Percentiles rank a stretch among this genome's conserved stretches.
These are phyloP conservation scores for Trachemys scripta DNA, from an alignment of 2,113 vertebrate species.

Conservation along the genomic window DNA sequence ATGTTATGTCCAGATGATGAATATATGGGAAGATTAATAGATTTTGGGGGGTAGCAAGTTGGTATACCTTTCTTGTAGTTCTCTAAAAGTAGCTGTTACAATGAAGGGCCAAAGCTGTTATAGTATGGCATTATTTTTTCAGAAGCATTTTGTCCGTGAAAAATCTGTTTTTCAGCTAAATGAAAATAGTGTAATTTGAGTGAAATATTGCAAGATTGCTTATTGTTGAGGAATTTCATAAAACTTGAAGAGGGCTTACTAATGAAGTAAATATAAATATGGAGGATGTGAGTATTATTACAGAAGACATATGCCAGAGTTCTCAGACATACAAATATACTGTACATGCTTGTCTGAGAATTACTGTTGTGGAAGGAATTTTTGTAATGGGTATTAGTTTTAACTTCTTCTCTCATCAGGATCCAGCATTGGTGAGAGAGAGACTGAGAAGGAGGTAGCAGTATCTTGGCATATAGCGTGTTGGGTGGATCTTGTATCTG, in stretches of 20 bases:
- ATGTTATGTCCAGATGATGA: neutral
- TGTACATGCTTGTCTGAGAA: neutral
- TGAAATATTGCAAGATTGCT: neutral
- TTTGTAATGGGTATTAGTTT: neutral
- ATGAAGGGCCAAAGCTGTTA: neutral
- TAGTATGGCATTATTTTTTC: neutral
- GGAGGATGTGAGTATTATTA: neutral
- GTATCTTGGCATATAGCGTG: neutral
- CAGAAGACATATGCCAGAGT: neutral
- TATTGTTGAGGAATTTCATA: neutral
- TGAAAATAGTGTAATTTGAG: neutral
- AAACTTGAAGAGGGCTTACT: neutral
- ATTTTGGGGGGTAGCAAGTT: neutral
- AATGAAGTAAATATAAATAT: rapidly evolving
- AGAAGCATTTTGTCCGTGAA: neutral
- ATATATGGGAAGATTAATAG: neutral
- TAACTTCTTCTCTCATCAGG: neutral
- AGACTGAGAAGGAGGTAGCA: neutral
- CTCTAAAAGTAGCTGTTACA: neutral
- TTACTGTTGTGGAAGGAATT: neutral
- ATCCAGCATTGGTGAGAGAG: neutral
- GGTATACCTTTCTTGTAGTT: neutral
- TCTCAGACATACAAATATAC: neutral
- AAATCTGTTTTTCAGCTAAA: neutral
- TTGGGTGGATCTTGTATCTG: neutral